Evolutionary conservation across 1,140 invertebrate species (phyloP).

Genomic region (Tetramorium alpestre): DNA sequence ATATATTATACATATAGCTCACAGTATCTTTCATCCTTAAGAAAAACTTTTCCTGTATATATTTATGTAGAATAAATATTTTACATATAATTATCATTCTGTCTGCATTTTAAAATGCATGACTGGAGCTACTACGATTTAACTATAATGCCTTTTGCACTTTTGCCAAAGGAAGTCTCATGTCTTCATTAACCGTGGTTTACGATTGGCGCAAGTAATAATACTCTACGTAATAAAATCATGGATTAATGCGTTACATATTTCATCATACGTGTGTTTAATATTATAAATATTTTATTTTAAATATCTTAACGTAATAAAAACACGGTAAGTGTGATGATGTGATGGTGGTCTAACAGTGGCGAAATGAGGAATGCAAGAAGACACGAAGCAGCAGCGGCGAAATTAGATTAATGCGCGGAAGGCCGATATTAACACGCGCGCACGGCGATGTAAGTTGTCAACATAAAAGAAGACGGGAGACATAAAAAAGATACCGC

Average conservation of each 20-base stretch:
- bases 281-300: background rate
- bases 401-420: conserved; percentile 36
- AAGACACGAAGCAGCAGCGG: background rate
- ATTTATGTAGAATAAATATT: background rate
- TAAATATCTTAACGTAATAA: background rate
- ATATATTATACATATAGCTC: background rate
- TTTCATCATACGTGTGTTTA: background rate
- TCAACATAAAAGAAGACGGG: background rate
- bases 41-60: background rate
- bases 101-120: background rate
- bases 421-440: background rate
- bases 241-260: background rate
- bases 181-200: background rate
- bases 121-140: background rate
- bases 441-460: background rate
- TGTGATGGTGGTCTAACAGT: background rate
- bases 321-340: background rate
- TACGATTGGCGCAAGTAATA: background rate
- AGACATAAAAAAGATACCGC: conserved; percentile 37
- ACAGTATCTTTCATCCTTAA: too few relatives aligned
- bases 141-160: conserved; percentile 55
- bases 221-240: background rate
- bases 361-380: background rate
- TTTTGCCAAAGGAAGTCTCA: conserved; percentile 74
- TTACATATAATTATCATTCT: background rate